Percentiles rank a stretch among this genome's conserved stretches.
Conservation (phyloP, 2,113 vertebrate genomes). For the Syngnathus floridae region DNA sequence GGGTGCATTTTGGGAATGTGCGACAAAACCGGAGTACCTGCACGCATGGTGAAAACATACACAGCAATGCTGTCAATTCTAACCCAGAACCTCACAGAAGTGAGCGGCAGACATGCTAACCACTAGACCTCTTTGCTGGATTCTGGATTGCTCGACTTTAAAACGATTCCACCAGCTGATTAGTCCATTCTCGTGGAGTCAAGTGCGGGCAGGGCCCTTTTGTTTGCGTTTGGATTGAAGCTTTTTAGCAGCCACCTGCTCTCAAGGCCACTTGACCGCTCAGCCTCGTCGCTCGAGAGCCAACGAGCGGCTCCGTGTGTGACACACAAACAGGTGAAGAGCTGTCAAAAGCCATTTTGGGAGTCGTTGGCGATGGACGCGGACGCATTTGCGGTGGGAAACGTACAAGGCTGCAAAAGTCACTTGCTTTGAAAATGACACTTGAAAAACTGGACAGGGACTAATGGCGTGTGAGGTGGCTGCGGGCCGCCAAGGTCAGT, state of each 20-base stretch:
- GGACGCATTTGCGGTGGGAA: slow-evolving; percentile 16
- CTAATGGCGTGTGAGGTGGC: slow-evolving; percentile 33
- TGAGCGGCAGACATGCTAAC: no score
- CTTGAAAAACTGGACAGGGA: slow-evolving; percentile 5
- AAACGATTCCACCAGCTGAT: no score
- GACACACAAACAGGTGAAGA: slow-evolving; percentile 45
- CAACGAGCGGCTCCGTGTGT: slow-evolving; percentile 37
- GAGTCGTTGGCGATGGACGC: neutral
- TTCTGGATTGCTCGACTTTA: no score
- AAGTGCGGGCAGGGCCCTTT: slow-evolving; percentile 55
- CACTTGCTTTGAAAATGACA: slow-evolving; percentile 12
- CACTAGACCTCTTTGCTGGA: no score
- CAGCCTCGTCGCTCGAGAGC: slow-evolving; percentile 58
- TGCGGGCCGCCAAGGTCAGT: slow-evolving; percentile 58
- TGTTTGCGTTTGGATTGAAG: slow-evolving; percentile 61
- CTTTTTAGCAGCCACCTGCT: slow-evolving; percentile 61
- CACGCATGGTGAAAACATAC: no score
- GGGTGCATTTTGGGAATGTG: no score
- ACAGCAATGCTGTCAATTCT: no score
- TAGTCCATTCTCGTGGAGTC: slow-evolving; percentile 43
- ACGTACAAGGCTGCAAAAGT: slow-evolving; percentile 4
- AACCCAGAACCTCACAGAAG: no score
- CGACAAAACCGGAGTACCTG: no score
- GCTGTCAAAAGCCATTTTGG: slow-evolving; percentile 29
- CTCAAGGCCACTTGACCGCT: slow-evolving; percentile 68